phyloP scores from a whole-genome alignment of 2,113 vertebrate species.

The Orycteropus afer region DNA sequence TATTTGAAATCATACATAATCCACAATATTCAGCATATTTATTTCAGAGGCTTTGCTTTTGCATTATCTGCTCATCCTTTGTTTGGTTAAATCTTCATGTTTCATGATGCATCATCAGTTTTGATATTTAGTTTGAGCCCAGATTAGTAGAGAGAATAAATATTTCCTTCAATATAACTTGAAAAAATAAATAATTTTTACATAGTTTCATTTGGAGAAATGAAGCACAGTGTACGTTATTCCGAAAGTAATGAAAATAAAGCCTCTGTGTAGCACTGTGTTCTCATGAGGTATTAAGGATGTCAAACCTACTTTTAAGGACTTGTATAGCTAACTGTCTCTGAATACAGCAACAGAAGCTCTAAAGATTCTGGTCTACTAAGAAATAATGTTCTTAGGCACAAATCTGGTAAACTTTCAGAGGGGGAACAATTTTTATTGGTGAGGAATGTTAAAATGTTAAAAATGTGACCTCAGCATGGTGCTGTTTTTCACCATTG shows the following conservation, averaged over 20 bases:
- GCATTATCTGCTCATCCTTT: slow-evolving; percentile 39
- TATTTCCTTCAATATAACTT: slow-evolving; percentile 58
- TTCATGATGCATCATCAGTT: slow-evolving; percentile 49
- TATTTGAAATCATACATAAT: not conserved
- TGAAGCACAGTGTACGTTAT: slow-evolving; percentile 56
- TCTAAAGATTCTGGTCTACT: not conserved
- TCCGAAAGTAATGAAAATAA: slow-evolving; percentile 54
- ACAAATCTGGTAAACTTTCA: not conserved
- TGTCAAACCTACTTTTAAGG: slow-evolving; percentile 48
- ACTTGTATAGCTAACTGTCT: slow-evolving; percentile 6
- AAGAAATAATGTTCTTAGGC: not conserved
- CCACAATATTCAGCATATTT: not conserved
- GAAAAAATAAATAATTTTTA: slow-evolving; percentile 58
- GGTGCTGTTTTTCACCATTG: slow-evolving; percentile 8
- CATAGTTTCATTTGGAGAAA: slow-evolving; percentile 59
- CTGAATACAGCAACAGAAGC: slow-evolving; percentile 40
- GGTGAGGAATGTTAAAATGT: slow-evolving; percentile 26
- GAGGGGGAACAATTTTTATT: not conserved
- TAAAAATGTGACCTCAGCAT: slow-evolving; percentile 13
- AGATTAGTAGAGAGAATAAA: slow-evolving; percentile 52
- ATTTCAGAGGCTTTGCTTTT: not conserved
- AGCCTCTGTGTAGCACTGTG: slow-evolving; percentile 17
- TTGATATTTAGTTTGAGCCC: slow-evolving; percentile 67
- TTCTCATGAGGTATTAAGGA: slow-evolving; percentile 55
- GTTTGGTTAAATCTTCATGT: slow-evolving; percentile 42